Evolutionary conservation across 30 jellyfish, hydroid and myxozoan species (phyloP).

Genomic region (Hydractinia symbiolongicarpus): DNA sequence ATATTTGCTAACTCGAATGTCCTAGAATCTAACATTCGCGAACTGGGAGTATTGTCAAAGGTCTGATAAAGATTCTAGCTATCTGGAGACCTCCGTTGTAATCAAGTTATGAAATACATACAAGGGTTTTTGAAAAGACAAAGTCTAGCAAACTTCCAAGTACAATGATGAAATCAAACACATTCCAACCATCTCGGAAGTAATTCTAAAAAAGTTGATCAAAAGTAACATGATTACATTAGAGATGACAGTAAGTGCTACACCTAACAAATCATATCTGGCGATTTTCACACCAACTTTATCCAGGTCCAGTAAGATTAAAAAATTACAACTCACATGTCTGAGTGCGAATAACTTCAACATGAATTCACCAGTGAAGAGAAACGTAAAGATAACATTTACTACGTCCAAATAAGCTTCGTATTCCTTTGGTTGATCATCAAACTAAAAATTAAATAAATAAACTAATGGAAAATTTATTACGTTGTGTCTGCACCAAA

Average conservation of each 20-base stretch:
- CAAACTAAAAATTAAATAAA: conserved; percentile 44
- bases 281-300: neutral
- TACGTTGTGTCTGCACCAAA: neutral
- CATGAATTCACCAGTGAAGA: conserved; percentile 96
- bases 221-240: neutral
- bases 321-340: conserved; percentile 50
- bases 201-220: conserved; percentile 50
- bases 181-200: conserved; percentile 99
- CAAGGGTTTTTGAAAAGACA: conserved; percentile 76
- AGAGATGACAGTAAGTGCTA: neutral
- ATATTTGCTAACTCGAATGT: no score
- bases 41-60: no score
- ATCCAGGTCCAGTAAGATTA: neutral
- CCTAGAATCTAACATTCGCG: no score
- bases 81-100: neutral
- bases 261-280: neutral
- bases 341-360: conserved; percentile 90
- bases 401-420: conserved; percentile 66
- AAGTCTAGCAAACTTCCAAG: conserved; percentile 92
- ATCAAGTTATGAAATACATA: conserved; percentile 18
- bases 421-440: conserved; percentile 71
- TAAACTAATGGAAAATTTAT: neutral
- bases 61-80: no score
- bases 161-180: conserved; percentile 93
- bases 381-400: conserved; percentile 86